Evolutionary conservation across 2,113 vertebrate genomes (phyloP), one percentile per base, ranked within the genome.

Genomic region (Suricata suricatta): DNA sequence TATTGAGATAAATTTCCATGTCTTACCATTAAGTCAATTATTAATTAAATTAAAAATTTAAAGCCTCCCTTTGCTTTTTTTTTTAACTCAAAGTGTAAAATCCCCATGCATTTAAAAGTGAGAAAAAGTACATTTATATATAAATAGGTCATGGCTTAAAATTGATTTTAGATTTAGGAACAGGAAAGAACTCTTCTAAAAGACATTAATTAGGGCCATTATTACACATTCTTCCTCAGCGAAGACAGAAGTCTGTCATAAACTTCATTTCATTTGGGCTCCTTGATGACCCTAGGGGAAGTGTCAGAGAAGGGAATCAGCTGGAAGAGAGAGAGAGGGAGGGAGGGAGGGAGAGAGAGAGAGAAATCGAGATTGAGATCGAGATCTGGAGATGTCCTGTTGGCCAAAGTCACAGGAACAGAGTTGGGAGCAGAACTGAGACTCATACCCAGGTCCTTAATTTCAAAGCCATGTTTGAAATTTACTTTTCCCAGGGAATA

Each of bases 1-100:
- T 77, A 68, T 88, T 87, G 29, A 89, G 64, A 97, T 89, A 82
- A 66, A 76, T 96, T 80, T 90, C 38, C n/a, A 41, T 87, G 54
- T 77, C 33, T 83, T 93, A 66, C 19, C 33, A 57, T 31, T 80
- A 96, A 96, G 54, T 93, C 54, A 97, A 74, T 93, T 96, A 93
- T 95, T 98, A 97, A 96, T 86, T 93, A 89, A 91, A 83, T 95
- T 86, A 93, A 94, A 97, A 88, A 0, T 85, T 83, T 89, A 96
- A 92, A 86, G 29, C 2, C 19, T 76, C 47, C 29, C n/a, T 50
- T n/a, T 64, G 33, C 21, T 77, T 64, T 94, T 85, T 94, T 85
- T 77, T 80, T 60, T 88, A 66, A 92, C 79, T 88, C 79, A 85
- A 97, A 84, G 29, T 79, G 64, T 83, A 92, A 96, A 96, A 80